Evolutionary conservation across 2,888 invertebrate genomes (phyloP), one percentile per base, ranked within the genome.

Genomic region (Folsomia candida): DNA sequence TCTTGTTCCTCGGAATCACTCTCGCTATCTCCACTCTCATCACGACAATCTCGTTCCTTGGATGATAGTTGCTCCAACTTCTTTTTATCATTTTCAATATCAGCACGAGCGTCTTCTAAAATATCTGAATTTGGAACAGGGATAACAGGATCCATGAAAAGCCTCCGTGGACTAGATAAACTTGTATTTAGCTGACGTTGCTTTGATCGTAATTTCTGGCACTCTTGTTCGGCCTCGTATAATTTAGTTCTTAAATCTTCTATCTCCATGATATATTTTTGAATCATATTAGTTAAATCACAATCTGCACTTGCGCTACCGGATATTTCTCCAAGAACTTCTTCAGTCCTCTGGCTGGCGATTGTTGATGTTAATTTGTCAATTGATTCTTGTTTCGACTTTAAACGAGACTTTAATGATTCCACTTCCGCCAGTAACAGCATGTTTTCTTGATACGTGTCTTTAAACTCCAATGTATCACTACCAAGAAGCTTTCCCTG

Each of bases 361-460:
- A 96, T 96, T 82, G 90, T 88, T 0, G 89, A 88, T 0, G 92
- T 93, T 60, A 97, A 84, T 68, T 90, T 88, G 79, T 96, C 94
- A 25, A 96, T 90, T 0, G 97, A 96, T 81, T 95, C 94, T 82
- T 96, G 95, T 87, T 97, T 88, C 1, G 96, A 94, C 85, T 97
- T 97, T 1, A 97, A 89, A 66, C 97, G 86, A 14, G 92, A 91
- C 59, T 94, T 86, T 47, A 97, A 85, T 76, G 93, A 91, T 81
- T 92, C 92, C 74, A 93, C 90, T 83, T 98, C 97, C 65, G 90
- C 89, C 79, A 91, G 90, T 1, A 97, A 86, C 88, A 97, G 91
- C 26, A 90, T 91, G 84, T 97, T 97, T 85, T 99, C 98, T 82
- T 95, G 92, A 82, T 91, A 95, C 84, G 97, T 93, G 82, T 99